Percentiles rank a stretch among this genome's conserved stretches.
Evolutionary conservation across 2,888 invertebrate species (phyloP).

Genomic region (Drosophila imparisetae): DNA sequence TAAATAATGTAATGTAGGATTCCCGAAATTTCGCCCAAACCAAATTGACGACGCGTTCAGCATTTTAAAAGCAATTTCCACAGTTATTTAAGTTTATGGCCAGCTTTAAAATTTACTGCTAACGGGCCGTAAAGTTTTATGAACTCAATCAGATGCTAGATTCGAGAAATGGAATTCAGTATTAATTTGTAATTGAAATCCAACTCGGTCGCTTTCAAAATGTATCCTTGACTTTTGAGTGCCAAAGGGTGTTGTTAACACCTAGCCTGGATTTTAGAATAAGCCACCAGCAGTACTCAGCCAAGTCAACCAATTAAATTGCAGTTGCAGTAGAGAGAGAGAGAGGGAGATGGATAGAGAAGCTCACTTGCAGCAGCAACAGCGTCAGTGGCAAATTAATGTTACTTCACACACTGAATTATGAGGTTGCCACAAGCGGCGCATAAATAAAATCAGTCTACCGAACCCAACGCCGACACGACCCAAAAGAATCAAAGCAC

Average conservation of each 20-base stretch:
- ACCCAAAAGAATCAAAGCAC: slow-evolving; percentile 57
- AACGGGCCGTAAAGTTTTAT: slow-evolving; percentile 52
- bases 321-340: slow-evolving; percentile 35
- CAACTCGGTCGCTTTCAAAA: not conserved
- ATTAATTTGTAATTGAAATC: not conserved
- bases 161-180: not conserved
- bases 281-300: slow-evolving; percentile 28
- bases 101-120: slow-evolving; percentile 51
- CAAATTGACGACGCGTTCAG: slow-evolving; percentile 39
- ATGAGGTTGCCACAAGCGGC: slow-evolving; percentile 78
- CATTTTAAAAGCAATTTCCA: slow-evolving; percentile 60
- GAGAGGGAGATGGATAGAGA: not conserved
- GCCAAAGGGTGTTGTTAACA: slow-evolving; percentile 10
- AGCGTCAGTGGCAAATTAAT: slow-evolving; percentile 59
- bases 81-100: slow-evolving; percentile 45
- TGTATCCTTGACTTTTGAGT: slow-evolving; percentile 56
- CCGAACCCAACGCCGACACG: slow-evolving; percentile 47
- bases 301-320: slow-evolving; percentile 71
- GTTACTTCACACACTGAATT: slow-evolving; percentile 74
- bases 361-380: slow-evolving; percentile 7
- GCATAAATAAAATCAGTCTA: slow-evolving; percentile 80
- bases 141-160: not conserved
- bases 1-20: slow-evolving; percentile 55
- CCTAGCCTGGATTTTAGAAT: not conserved
- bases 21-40: slow-evolving; percentile 19